Conservation (phyloP, 2,113 vertebrate species). For the Tricholaema leucomelas region DNA sequence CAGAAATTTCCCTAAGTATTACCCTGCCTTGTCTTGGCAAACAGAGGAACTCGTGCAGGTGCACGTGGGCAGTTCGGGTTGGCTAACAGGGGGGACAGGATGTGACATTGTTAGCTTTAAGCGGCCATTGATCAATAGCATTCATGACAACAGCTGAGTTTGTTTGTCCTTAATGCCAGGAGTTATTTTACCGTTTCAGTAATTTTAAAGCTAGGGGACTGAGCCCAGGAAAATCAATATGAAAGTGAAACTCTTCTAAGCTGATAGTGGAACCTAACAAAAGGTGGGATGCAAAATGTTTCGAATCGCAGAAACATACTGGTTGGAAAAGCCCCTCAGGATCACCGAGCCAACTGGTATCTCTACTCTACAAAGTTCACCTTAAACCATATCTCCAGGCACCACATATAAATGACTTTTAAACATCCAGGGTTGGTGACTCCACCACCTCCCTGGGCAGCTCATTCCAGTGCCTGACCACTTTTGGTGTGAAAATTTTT, state of each 20-base stretch:
- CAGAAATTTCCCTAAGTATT: background rate
- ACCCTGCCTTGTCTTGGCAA: background rate
- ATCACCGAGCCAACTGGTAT: too few species aligned
- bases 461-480: too few species aligned
- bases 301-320: too few species aligned
- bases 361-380: too few species aligned
- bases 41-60: background rate
- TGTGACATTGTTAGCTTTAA: background rate
- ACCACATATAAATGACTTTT: too few species aligned
- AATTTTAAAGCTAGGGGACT: background rate
- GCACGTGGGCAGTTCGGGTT: fast-evolving
- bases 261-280: background rate
- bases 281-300: background rate
- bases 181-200: background rate
- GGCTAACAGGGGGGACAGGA: background rate
- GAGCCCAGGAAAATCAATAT: constrained; percentile 1
- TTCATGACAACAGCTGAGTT: background rate
- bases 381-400: too few species aligned
- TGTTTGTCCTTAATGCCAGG: background rate
- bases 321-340: too few species aligned
- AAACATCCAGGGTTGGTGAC: too few species aligned
- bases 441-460: too few species aligned
- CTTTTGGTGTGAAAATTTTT: too few species aligned
- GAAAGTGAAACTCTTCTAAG: background rate
- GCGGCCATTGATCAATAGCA: background rate